A percentile compares a stretch with the other conserved stretches of the same genome.
These are phyloP conservation scores for Lepus townsendii DNA, from an alignment of 2,797 vertebrate species.

Conservation along the genomic window DNA sequence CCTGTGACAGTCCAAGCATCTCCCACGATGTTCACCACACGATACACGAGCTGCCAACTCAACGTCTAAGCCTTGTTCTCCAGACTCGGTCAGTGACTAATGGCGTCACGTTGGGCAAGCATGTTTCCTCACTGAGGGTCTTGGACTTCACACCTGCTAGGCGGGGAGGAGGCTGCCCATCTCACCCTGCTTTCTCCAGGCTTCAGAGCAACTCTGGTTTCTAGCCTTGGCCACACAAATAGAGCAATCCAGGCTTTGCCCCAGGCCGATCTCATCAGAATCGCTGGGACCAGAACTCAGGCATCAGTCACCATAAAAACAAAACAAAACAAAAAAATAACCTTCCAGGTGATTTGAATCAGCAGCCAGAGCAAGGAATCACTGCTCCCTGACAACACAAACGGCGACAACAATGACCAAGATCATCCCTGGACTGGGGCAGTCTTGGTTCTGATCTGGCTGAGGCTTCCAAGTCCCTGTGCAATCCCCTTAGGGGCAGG, in stretches of 20 bases:
- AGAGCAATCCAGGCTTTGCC: not conserved
- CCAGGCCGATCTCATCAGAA: not conserved
- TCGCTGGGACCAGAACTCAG: not conserved
- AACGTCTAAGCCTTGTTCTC: not conserved
- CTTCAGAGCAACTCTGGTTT: not conserved
- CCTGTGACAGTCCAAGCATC: constrained; percentile 51
- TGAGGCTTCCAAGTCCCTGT: not conserved
- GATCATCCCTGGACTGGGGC: too few relatives aligned
- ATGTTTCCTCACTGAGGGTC: not conserved
- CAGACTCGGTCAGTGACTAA: not conserved
- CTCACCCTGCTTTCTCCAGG: too few relatives aligned
- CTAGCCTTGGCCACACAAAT: not conserved
- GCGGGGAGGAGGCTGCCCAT: fast-evolving
- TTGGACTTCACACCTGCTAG: not conserved
- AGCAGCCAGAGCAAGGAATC: not conserved
- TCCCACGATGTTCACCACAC: not conserved
- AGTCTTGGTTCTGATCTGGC: too few relatives aligned
- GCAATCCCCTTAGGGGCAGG: not conserved
- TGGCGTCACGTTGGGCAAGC: fast-evolving
- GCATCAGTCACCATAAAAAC: not conserved
- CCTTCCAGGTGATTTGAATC: not conserved
- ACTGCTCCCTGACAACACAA: fast-evolving
- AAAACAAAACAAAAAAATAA: too few relatives aligned
- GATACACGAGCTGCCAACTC: not conserved
- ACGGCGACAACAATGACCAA: fast-evolving